A percentile compares a stretch with the other conserved stretches of the same genome.
Conservation (phyloP, 2,113 vertebrate species). For the Chauna torquata region DNA sequence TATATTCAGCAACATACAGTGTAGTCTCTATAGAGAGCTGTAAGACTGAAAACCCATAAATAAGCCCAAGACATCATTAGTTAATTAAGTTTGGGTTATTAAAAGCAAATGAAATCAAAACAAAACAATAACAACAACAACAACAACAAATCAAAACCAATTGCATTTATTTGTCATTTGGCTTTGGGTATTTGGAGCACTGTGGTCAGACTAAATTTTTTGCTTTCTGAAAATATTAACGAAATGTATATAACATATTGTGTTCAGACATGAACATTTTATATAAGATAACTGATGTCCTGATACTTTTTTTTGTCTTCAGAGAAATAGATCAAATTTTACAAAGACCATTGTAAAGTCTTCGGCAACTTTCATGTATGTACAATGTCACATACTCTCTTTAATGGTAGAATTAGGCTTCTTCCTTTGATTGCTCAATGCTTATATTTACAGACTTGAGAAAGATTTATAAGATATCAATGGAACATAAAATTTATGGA, state of each 20-base stretch:
- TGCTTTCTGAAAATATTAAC: neutral
- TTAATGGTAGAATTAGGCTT: neutral
- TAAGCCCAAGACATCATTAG: neutral
- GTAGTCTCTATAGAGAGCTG: neutral
- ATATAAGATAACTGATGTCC: neutral
- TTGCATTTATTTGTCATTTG: neutral
- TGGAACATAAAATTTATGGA: neutral
- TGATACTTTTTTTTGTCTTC: no score
- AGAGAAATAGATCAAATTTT: neutral
- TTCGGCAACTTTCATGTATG: neutral
- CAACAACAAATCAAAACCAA: no score
- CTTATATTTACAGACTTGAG: neutral
- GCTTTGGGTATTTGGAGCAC: neutral
- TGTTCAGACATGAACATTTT: neutral
- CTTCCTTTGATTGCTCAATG: neutral
- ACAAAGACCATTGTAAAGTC: neutral
- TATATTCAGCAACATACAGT: neutral
- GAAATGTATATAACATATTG: neutral
- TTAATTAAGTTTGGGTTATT: neutral
- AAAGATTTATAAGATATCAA: neutral
- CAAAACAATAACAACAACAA: no score
- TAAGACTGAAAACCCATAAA: neutral
- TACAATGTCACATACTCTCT: neutral
- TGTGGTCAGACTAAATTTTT: neutral
- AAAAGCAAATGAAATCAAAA: neutral